Conservation (phyloP, 1,140 invertebrate species). For the Cotesia typhae region DNA sequence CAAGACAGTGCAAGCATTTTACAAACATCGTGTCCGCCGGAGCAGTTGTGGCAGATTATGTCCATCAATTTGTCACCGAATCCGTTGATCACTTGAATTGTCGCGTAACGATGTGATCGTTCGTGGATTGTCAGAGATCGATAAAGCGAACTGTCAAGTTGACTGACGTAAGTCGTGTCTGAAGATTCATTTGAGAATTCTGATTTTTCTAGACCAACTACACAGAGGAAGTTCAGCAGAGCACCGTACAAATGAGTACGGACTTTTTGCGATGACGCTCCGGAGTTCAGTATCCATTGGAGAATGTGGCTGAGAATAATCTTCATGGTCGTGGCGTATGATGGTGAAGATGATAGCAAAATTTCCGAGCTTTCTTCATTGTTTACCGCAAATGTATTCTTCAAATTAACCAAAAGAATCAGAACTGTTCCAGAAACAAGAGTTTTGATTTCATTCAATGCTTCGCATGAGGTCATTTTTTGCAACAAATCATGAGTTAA, state of each 20-base stretch:
- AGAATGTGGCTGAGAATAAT: slow-evolving; percentile 75
- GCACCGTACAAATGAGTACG: slow-evolving; percentile 85
- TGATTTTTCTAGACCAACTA: slow-evolving; percentile 71
- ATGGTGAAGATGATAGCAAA: slow-evolving; percentile 50
- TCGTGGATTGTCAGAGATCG: slow-evolving; percentile 60
- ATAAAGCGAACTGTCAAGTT: slow-evolving; percentile 70
- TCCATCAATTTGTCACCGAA: slow-evolving; percentile 86
- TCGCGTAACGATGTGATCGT: slow-evolving; percentile 55
- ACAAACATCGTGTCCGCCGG: slow-evolving; percentile 87
- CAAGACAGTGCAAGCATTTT: slow-evolving; percentile 87
- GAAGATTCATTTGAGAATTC: slow-evolving; percentile 38
- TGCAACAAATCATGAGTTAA: slow-evolving; percentile 81
- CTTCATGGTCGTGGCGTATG: slow-evolving; percentile 72
- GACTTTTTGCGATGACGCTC: slow-evolving; percentile 80
- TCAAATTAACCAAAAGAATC: slow-evolving; percentile 74
- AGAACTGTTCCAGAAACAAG: slow-evolving; percentile 76
- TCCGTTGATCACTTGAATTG: slow-evolving; percentile 69
- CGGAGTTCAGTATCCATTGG: slow-evolving; percentile 77
- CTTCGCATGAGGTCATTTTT: slow-evolving; percentile 74
- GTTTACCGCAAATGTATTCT: slow-evolving; percentile 70
- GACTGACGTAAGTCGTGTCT: slow-evolving; percentile 65
- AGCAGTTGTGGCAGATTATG: slow-evolving; percentile 85
- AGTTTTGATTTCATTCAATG: slow-evolving; percentile 74
- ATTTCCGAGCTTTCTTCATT: slow-evolving; percentile 44
- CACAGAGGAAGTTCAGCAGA: slow-evolving; percentile 78